Conservation (phyloP, 2,113 vertebrate species). For the Phaetusa simplex region DNA sequence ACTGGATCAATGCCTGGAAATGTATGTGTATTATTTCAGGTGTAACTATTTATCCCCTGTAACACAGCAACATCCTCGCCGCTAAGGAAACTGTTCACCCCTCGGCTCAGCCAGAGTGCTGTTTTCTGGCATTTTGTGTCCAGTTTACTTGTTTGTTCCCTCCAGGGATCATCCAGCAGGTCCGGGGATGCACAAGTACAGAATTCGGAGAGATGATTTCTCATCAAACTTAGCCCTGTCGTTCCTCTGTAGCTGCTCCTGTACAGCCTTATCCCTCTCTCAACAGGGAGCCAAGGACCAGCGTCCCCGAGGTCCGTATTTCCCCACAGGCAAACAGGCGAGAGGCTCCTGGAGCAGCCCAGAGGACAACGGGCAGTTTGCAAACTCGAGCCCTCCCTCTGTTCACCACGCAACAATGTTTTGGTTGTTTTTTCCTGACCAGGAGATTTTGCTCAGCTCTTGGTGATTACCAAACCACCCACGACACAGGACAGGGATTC, state of each 20-base stretch:
- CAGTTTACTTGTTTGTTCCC: not conserved
- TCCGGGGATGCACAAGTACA: not conserved
- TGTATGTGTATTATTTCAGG: not conserved
- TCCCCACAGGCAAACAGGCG: rapidly evolving
- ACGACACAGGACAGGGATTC: not conserved
- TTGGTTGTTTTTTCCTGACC: not conserved
- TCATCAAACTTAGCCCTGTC: not conserved
- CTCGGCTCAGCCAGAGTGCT: not conserved
- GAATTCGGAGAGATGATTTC: not conserved
- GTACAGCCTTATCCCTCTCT: not conserved
- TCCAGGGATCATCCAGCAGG: not conserved
- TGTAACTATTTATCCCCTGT: not conserved
- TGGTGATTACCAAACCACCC: not conserved
- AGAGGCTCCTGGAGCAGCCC: not conserved
- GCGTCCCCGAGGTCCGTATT: not conserved
- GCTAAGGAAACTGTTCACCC: not conserved
- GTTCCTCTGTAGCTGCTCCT: not conserved
- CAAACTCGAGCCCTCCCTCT: not conserved
- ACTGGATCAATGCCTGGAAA: conserved; percentile 30
- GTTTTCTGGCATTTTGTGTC: not conserved
- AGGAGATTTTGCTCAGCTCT: not conserved
- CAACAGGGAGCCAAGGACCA: not conserved
- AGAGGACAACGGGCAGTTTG: not conserved
- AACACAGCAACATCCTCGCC: not conserved
- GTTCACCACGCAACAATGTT: not conserved